These are phyloP conservation scores for Phyllotreta striolata DNA, from an alignment of 2,888 invertebrate species.

Conservation along the genomic window DNA sequence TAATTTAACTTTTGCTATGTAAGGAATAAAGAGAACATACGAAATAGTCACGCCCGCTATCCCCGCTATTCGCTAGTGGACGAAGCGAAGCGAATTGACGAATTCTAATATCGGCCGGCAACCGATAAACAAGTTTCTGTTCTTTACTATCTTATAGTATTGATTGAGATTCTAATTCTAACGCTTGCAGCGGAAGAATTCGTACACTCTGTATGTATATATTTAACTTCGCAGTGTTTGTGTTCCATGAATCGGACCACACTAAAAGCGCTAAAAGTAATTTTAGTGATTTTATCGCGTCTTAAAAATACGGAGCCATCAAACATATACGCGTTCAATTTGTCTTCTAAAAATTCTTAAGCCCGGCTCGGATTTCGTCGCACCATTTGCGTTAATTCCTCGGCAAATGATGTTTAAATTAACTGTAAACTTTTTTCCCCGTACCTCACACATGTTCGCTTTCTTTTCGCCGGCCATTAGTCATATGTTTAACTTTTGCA, in stretches of 20 bases:
- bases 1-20: too few species aligned
- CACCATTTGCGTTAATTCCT: conserved; percentile 37
- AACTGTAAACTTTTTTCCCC: conserved; percentile 34
- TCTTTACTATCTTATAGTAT: too few species aligned
- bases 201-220: too few species aligned
- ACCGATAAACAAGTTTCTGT: too few species aligned
- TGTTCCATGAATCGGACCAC: conserved; percentile 8
- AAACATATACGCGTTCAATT: conserved; percentile 16
- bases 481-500: conserved; percentile 21
- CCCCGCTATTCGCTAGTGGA: too few species aligned
- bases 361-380: conserved; percentile 25
- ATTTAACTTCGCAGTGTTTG: too few species aligned
- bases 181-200: too few species aligned
- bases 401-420: conserved; percentile 39
- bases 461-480: conserved; percentile 22
- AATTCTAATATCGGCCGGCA: too few species aligned
- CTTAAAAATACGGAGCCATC: conserved; percentile 9
- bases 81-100: too few species aligned
- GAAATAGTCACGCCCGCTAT: too few species aligned
- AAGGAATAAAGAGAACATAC: too few species aligned
- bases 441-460: conserved; percentile 27
- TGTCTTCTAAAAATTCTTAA: conserved; percentile 11
- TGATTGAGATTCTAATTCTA: too few species aligned
- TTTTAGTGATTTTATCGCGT: conserved; percentile 6
- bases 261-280: conserved; percentile 15